Percentiles rank a stretch among this genome's conserved stretches.
phyloP scores from a whole-genome alignment of 2,888 invertebrate genomes.

The Mesodorylaimus sp. region DNA sequence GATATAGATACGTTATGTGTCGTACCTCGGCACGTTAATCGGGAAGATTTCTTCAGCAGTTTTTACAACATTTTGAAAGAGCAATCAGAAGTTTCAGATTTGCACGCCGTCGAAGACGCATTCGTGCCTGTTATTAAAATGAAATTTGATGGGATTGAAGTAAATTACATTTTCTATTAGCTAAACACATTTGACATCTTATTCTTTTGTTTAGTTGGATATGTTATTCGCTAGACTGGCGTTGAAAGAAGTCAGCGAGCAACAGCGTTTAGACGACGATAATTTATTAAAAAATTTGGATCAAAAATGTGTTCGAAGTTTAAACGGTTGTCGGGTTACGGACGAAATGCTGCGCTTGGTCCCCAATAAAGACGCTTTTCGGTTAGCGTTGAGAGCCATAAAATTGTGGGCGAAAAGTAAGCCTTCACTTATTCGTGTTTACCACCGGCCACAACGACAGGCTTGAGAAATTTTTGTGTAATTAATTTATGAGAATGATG shows the following conservation, averaged over 20 bases:
- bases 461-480: too few species aligned
- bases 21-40: slow-evolving; percentile 79
- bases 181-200: background rate
- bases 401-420: slow-evolving; percentile 95
- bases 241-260: slow-evolving; percentile 81
- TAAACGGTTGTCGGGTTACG: slow-evolving; percentile 67
- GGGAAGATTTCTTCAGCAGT: slow-evolving; percentile 81
- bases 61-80: slow-evolving; percentile 75
- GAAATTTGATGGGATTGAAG: slow-evolving; percentile 94
- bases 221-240: slow-evolving; percentile 86
- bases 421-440: slow-evolving; percentile 24
- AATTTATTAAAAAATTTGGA: slow-evolving; percentile 78
- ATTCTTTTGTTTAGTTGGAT: slow-evolving; percentile 44
- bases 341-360: slow-evolving; percentile 91
- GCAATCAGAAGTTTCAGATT: slow-evolving; percentile 40
- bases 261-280: slow-evolving; percentile 70
- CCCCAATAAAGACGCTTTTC: slow-evolving; percentile 79
- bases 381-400: slow-evolving; percentile 74
- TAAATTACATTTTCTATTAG: slow-evolving; percentile 14
- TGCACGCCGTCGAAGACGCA: slow-evolving; percentile 81
- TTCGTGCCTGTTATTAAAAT: slow-evolving; percentile 98
- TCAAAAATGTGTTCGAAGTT: slow-evolving; percentile 58
- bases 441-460: background rate
- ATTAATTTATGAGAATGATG: too few species aligned
- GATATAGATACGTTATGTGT: slow-evolving; percentile 98